Evolutionary conservation across 2,113 vertebrate species (phyloP).

Genomic region (Fregata magnificens): DNA sequence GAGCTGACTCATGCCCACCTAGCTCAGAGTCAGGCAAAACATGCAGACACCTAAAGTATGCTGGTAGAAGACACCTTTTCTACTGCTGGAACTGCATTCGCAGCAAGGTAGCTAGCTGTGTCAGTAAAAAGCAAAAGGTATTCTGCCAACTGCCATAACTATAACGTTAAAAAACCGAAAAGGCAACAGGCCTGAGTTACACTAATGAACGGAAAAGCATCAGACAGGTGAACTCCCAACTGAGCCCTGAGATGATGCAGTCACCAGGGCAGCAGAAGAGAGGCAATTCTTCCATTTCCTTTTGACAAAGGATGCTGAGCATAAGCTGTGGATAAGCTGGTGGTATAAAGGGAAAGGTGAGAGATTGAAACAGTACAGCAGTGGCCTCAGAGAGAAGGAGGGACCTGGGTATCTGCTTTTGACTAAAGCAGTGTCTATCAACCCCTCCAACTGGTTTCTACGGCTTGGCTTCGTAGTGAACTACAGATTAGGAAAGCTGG

Average conservation of each 20-base stretch:
- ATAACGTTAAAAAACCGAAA: not conserved
- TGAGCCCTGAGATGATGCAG: not conserved
- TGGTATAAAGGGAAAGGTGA: not conserved
- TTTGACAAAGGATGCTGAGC: not conserved
- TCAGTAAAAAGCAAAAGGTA: not conserved
- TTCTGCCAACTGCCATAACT: not conserved
- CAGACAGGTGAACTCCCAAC: not conserved
- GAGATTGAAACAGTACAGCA: not conserved
- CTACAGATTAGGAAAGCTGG: not conserved
- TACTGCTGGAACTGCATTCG: not conserved
- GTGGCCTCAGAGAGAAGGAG: not conserved
- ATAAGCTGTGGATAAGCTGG: not conserved
- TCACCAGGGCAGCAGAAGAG: not conserved
- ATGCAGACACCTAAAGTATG: not conserved
- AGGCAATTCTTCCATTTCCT: not conserved
- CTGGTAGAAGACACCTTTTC: not conserved
- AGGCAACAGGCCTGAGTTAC: not conserved
- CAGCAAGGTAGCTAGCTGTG: not conserved
- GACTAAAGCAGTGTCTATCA: not conserved
- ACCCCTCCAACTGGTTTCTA: not conserved
- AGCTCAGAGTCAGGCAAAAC: not conserved
- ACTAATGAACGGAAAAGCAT: not conserved
- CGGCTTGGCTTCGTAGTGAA: not conserved
- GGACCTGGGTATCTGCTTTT: not conserved
- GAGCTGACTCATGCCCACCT: slow-evolving; percentile 46